These are phyloP conservation scores for Dryococelus australis DNA, from an alignment of 2,888 invertebrate species.

Conservation along the genomic window DNA sequence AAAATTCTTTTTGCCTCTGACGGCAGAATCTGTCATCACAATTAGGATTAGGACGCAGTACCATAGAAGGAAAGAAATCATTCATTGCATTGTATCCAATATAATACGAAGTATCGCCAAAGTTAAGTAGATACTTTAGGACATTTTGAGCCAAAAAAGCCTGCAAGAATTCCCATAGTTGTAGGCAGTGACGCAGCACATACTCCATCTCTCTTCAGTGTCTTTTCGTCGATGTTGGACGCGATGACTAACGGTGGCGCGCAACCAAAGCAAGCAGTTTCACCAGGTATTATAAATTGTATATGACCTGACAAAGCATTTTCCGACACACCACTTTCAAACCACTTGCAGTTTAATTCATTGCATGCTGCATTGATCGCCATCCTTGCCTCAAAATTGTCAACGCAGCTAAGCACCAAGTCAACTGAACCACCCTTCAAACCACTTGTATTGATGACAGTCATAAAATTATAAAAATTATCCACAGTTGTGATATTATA, in stretches of 20 bases:
- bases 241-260: conserved; percentile 98
- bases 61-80: conserved; percentile 97
- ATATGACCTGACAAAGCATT: conserved; percentile 99
- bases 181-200: conserved; percentile 99
- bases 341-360: conserved; percentile 91
- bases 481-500: conserved; percentile 97
- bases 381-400: conserved; percentile 99
- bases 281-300: conserved; percentile 93
- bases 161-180: conserved; percentile 98
- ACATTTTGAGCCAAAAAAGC: conserved; percentile 78
- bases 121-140: conserved; percentile 72
- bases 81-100: conserved; percentile 95
- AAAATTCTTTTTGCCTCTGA: conserved; percentile 65
- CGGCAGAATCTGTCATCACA: conserved; percentile 88
- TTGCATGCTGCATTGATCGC: conserved; percentile 98
- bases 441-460: conserved; percentile 79
- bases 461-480: conserved; percentile 89
- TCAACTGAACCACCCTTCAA: conserved; percentile 79
- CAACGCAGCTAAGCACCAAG: conserved; percentile 95
- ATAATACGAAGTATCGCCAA: conserved; percentile 93
- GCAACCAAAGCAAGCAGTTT: conserved; percentile 98
- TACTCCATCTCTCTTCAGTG: conserved; percentile 96
- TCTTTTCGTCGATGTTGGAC: conserved; percentile 95
- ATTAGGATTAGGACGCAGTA: conserved; percentile 86
- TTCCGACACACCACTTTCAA: conserved; percentile 98